Percentiles rank a stretch among this genome's conserved stretches.
phyloP scores from a whole-genome alignment of 2,888 invertebrate species.

The Helleia helle region DNA sequence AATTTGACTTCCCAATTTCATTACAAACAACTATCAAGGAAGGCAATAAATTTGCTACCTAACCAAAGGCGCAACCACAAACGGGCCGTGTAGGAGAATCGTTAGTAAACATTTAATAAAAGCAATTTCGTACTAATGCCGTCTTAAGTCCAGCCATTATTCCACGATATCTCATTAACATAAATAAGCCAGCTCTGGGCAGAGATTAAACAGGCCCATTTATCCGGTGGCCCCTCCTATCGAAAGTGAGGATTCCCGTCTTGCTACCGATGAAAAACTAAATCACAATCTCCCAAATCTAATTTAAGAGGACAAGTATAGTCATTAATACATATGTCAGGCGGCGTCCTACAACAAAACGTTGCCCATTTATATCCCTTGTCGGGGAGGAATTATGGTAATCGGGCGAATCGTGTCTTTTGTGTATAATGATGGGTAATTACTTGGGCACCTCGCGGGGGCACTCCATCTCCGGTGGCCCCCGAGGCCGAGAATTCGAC shows the following conservation, averaged over 20 bases:
- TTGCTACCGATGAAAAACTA: conserved; percentile 59
- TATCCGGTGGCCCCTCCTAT: conserved; percentile 21
- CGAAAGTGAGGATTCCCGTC: conserved; percentile 27
- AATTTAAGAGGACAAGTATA: conserved; percentile 71
- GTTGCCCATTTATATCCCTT: conserved; percentile 68
- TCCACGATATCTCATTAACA: conserved; percentile 24
- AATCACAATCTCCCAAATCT: conserved; percentile 68
- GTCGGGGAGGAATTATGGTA: conserved; percentile 71
- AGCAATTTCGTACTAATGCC: neutral
- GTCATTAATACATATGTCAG: conserved; percentile 73
- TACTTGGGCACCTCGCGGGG: conserved; percentile 66
- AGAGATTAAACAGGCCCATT: conserved; percentile 24
- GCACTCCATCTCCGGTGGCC: conserved; percentile 53
- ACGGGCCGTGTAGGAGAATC: too few relatives aligned
- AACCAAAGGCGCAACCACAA: neutral
- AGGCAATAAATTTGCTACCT: too few relatives aligned
- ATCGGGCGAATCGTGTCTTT: conserved; percentile 71
- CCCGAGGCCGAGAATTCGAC: conserved; percentile 62
- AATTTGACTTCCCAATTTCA: too few relatives aligned
- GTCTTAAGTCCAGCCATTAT: conserved; percentile 16
- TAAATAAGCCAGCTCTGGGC: conserved; percentile 25
- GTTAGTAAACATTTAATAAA: conserved; percentile 6
- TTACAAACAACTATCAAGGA: too few relatives aligned
- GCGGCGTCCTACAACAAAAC: conserved; percentile 70
- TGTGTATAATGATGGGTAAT: conserved; percentile 73